Percentiles rank a stretch among this genome's conserved stretches.
phyloP scores from a whole-genome alignment of 2,888 invertebrate species.

The Synanthedon andrenaeformis region DNA sequence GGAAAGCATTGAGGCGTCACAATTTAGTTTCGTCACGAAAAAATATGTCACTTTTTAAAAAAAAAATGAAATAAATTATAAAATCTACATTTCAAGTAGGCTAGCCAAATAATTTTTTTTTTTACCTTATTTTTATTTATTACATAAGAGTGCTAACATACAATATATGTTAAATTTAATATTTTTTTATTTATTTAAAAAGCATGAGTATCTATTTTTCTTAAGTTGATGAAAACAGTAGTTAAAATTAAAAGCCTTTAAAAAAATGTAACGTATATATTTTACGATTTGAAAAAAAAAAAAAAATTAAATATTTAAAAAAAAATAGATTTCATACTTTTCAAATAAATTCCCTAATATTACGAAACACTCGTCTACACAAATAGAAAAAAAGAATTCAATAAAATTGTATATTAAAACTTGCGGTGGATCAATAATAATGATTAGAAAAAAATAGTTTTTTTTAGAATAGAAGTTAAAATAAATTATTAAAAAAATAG shows the following conservation, averaged over 20 bases:
- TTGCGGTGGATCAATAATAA: not conserved
- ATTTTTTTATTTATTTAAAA: not conserved
- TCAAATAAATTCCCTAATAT: no score
- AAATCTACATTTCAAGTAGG: conserved; percentile 22
- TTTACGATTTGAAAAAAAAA: no score
- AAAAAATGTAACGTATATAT: no score
- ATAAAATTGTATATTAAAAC: not conserved
- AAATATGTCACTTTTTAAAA: conserved; percentile 6
- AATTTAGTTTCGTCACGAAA: no score
- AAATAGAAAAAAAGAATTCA: not conserved
- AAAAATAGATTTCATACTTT: no score
- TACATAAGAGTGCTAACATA: conserved; percentile 25
- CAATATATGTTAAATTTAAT: conserved; percentile 6
- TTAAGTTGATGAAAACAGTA: no score
- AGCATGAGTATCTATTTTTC: no score
- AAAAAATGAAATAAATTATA: conserved; percentile 21
- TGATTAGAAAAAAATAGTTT: not conserved
- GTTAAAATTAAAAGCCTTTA: no score
- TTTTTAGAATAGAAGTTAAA: not conserved
- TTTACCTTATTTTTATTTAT: conserved; percentile 19
- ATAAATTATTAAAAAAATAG: no score
- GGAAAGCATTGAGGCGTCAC: no score
- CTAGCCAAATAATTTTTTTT: conserved; percentile 29
- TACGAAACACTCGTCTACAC: not conserved
- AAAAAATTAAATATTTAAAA: no score